phyloP scores from a whole-genome alignment of 92 coral and sea anemone genomes.

The Paragorgia papillata region DNA sequence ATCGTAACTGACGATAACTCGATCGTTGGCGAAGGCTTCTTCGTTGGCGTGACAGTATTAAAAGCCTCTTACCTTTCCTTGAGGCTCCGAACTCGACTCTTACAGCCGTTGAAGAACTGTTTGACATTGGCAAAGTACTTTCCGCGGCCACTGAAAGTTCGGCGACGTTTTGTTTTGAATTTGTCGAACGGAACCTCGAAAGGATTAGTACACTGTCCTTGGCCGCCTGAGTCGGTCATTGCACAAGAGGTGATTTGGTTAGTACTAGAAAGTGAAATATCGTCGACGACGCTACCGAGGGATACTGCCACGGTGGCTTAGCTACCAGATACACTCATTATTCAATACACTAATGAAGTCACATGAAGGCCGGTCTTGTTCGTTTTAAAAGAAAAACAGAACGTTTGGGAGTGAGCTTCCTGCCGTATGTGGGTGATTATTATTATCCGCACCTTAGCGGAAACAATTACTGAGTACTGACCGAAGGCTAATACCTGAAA shows the following conservation, averaged over 20 bases:
- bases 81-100: constrained; percentile 28
- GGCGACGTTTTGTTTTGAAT: constrained; percentile 37
- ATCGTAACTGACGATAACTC: background rate
- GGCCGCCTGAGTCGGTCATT: constrained; percentile 16
- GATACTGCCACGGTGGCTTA: background rate
- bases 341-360: background rate
- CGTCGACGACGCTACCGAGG: background rate
- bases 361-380: constrained; percentile 18
- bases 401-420: constrained; percentile 37
- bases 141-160: constrained; percentile 35
- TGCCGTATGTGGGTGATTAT: constrained; percentile 25
- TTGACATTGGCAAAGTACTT: constrained; percentile 42
- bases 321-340: background rate
- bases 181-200: constrained; percentile 39
- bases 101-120: constrained; percentile 40
- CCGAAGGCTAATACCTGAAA: background rate
- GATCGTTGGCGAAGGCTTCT: too few relatives aligned
- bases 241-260: constrained; percentile 27
- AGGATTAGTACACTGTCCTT: constrained; percentile 18
- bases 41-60: too few relatives aligned
- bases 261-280: background rate
- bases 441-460: constrained; percentile 35
- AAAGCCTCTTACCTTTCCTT: constrained; percentile 36
- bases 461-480: too few relatives aligned
- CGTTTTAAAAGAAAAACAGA: background rate